Conservation (phyloP, 2,888 invertebrate species). For the Unio pictorum region DNA sequence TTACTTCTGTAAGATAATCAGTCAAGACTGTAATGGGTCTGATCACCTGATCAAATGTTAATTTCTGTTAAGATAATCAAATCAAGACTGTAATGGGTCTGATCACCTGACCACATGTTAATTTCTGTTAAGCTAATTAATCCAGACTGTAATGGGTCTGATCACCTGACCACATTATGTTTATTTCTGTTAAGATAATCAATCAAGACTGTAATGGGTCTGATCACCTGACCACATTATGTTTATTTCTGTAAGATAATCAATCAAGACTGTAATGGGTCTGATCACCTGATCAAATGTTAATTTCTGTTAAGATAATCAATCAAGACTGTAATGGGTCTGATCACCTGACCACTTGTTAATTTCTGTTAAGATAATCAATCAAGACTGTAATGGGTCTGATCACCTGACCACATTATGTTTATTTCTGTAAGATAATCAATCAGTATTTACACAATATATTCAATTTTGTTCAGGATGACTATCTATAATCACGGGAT, state of each 20-base stretch:
- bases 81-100: too few relatives aligned
- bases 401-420: conserved; percentile 69
- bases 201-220: conserved; percentile 62
- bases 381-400: conserved; percentile 65
- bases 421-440: conserved; percentile 61
- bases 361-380: conserved; percentile 53
- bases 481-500: too few relatives aligned
- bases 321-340: conserved; percentile 62
- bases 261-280: conserved; percentile 62
- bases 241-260: conserved; percentile 62
- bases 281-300: conserved; percentile 70
- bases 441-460: too few relatives aligned
- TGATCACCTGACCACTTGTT: conserved; percentile 70
- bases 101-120: too few relatives aligned
- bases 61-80: too few relatives aligned
- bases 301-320: conserved; percentile 58
- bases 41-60: too few relatives aligned
- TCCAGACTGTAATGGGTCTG: too few relatives aligned
- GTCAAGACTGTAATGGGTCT: too few relatives aligned
- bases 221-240: conserved; percentile 70
- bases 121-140: too few relatives aligned
- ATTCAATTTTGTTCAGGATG: too few relatives aligned
- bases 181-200: conserved; percentile 5
- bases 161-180: too few relatives aligned
- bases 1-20: too few relatives aligned